Conservation (phyloP, 2,888 invertebrate species). For the Prosapia bicincta region DNA sequence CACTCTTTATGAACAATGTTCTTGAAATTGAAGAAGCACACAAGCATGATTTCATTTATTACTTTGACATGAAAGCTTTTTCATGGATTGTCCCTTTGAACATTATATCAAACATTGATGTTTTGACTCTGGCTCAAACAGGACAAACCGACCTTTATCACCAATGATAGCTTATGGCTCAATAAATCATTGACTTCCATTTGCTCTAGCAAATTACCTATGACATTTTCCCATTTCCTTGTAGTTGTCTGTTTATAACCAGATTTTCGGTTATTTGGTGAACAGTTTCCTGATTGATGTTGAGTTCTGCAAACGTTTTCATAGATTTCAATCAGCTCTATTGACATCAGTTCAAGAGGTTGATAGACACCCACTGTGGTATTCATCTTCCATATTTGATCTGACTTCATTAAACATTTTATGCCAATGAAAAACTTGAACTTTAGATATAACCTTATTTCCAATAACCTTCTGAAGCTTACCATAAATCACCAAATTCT, state of each 20-base stretch:
- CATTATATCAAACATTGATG: no score
- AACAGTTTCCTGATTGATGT: conserved; percentile 3
- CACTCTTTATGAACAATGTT: no score
- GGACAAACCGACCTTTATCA: no score
- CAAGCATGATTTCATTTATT: no score
- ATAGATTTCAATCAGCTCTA: not conserved
- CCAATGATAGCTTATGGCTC: not conserved
- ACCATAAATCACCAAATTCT: not conserved
- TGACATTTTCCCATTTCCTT: no score
- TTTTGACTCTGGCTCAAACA: no score
- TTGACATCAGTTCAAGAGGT: not conserved
- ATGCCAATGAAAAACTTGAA: not conserved
- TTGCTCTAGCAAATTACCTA: no score
- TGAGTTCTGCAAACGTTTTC: not conserved
- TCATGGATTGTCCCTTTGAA: no score
- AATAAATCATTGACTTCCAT: no score
- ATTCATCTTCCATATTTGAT: not conserved
- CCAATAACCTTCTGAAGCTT: not conserved
- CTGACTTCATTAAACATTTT: not conserved
- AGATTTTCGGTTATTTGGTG: not conserved
- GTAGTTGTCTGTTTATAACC: not conserved
- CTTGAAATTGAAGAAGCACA: no score
- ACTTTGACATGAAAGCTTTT: no score
- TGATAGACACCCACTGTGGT: not conserved
- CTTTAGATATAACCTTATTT: not conserved